These are phyloP conservation scores for Cheumatopsyche charites DNA, from an alignment of 1,140 invertebrate species.

Conservation along the genomic window DNA sequence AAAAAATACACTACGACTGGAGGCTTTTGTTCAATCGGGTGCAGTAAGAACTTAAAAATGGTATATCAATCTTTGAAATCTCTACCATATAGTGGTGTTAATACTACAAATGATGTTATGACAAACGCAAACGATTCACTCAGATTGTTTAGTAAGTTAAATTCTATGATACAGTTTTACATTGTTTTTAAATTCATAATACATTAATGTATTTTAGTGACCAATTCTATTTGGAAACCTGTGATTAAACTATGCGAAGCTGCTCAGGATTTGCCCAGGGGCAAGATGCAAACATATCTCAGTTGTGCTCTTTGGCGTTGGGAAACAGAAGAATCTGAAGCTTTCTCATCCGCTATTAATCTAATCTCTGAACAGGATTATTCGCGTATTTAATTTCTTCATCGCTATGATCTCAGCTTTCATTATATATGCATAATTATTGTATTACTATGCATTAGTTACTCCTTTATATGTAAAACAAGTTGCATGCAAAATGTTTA, in stretches of 20 bases:
- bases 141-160: slow-evolving; percentile 41
- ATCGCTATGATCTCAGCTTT: too few species aligned
- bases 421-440: too few species aligned
- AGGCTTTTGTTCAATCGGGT: slow-evolving; percentile 42
- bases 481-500: too few species aligned
- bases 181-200: too few species aligned
- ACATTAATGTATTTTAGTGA: too few species aligned
- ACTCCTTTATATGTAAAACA: too few species aligned
- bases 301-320: slow-evolving; percentile 44
- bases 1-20: slow-evolving; percentile 39
- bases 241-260: slow-evolving; percentile 44
- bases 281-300: slow-evolving; percentile 46
- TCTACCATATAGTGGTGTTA: slow-evolving; percentile 30
- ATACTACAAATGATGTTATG: slow-evolving; percentile 31
- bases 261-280: slow-evolving; percentile 45
- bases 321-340: slow-evolving; percentile 33
- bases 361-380: slow-evolving; percentile 42
- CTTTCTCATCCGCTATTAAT: slow-evolving; percentile 37
- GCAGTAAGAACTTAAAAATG: slow-evolving; percentile 16
- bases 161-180: too few species aligned
- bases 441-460: too few species aligned
- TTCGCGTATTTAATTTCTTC: too few species aligned
- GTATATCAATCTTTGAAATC: slow-evolving; percentile 25
- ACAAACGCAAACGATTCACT: slow-evolving; percentile 31
- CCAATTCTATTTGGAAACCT: slow-evolving; percentile 41